These are phyloP conservation scores for Drosophila lacertosa DNA, from an alignment of 1,140 invertebrate genomes.

Conservation along the genomic window DNA sequence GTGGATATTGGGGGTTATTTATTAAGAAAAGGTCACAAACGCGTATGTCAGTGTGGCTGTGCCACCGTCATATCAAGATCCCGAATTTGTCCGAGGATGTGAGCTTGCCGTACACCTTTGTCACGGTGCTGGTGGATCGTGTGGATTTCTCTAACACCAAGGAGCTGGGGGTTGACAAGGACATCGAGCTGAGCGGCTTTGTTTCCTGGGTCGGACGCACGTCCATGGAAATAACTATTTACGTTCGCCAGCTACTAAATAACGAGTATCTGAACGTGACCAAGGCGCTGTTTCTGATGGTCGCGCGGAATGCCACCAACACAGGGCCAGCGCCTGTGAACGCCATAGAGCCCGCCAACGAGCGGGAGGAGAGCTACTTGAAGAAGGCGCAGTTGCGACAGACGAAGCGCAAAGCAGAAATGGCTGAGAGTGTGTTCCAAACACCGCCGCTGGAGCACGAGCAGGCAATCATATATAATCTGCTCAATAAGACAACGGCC, in stretches of 20 bases:
- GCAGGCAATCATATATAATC: constrained; percentile 88
- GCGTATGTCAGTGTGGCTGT: constrained; percentile 85
- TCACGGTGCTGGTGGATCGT: constrained; percentile 90
- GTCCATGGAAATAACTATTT: constrained; percentile 90
- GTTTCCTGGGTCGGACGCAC: constrained; percentile 90
- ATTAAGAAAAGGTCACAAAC: too few species aligned
- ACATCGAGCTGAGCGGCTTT: constrained; percentile 89
- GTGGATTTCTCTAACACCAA: constrained; percentile 86
- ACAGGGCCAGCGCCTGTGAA: constrained; percentile 88
- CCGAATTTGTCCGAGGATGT: constrained; percentile 85
- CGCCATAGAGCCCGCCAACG: constrained; percentile 86
- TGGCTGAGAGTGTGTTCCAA: constrained; percentile 86
- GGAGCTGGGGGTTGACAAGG: constrained; percentile 85
- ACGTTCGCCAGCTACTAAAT: constrained; percentile 87
- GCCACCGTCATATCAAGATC: constrained; percentile 88
- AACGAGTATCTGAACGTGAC: constrained; percentile 87
- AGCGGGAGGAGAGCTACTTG: constrained; percentile 86
- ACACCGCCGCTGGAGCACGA: constrained; percentile 88
- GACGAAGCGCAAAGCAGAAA: constrained; percentile 82
- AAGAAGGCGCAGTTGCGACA: constrained; percentile 86
- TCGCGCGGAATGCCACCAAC: constrained; percentile 89
- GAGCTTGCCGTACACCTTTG: constrained; percentile 88
- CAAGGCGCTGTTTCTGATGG: constrained; percentile 89
- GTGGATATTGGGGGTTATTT: too few species aligned
- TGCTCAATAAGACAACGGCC: constrained; percentile 87